phyloP scores from a whole-genome alignment of 1,140 invertebrate species.

The Caenorhabditis remanei region DNA sequence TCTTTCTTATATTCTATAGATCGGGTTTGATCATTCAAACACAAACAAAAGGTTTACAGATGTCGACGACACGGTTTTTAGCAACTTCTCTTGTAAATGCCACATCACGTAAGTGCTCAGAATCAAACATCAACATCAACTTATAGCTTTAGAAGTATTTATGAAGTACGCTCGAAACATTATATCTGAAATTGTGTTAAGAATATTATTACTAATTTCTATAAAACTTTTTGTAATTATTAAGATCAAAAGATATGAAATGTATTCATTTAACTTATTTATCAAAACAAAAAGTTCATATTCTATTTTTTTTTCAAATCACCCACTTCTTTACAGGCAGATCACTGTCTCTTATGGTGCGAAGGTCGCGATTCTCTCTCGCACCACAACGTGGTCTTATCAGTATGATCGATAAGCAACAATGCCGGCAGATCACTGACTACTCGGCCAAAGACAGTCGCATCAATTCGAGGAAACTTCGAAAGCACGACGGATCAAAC shows the following conservation, averaged over 20 bases:
- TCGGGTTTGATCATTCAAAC: neutral
- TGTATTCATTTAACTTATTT: neutral
- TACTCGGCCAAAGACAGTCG: conserved; percentile 54
- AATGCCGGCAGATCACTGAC: conserved; percentile 48
- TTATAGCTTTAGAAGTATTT: neutral
- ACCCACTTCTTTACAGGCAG: neutral
- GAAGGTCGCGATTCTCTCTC: conserved; percentile 41
- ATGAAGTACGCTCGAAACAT: neutral
- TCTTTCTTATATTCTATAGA: neutral
- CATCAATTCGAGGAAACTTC: conserved; percentile 40
- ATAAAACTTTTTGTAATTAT: too few species aligned
- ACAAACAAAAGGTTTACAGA: conserved; percentile 14
- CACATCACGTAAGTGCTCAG: conserved; percentile 1
- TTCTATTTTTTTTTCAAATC: neutral
- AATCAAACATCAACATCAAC: neutral
- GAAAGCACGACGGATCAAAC: conserved; percentile 48
- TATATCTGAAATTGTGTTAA: too few species aligned
- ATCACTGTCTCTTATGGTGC: conserved; percentile 42
- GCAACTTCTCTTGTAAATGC: conserved; percentile 17
- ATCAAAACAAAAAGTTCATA: neutral
- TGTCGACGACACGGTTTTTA: conserved; percentile 14
- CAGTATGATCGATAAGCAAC: conserved; percentile 52
- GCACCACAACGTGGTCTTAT: conserved; percentile 56
- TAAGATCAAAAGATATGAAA: too few species aligned
- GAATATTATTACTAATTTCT: too few species aligned